Evolutionary conservation across 2,797 vertebrate species (phyloP).

Genomic region (Telmatherina bonti): DNA sequence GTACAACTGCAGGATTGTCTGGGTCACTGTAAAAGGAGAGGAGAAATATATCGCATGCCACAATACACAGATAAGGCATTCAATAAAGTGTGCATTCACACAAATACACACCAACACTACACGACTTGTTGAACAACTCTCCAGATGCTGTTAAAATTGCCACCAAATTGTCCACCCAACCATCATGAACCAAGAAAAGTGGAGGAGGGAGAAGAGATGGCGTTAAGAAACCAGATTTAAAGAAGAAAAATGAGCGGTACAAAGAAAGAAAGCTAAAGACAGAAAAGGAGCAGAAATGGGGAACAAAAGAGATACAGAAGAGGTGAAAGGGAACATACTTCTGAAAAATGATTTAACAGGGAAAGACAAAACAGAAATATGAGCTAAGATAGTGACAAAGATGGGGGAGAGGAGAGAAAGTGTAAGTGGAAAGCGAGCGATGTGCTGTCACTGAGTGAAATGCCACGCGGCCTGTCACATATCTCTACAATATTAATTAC

Average conservation of each 20-base stretch:
- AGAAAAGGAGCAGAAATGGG: not conserved
- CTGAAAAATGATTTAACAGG: constrained; percentile 7
- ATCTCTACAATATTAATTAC: constrained; percentile 89
- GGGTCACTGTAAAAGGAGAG: constrained; percentile 21
- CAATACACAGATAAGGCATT: constrained; percentile 33
- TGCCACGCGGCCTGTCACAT: constrained; percentile 83
- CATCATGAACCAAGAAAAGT: constrained; percentile 9
- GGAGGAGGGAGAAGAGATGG: constrained; percentile 5
- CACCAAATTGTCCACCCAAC: constrained; percentile 38
- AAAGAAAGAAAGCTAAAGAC: constrained; percentile 15
- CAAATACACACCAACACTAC: not conserved
- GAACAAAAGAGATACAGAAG: not conserved
- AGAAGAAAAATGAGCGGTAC: not conserved
- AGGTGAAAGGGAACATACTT: constrained; percentile 2
- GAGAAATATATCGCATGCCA: constrained; percentile 31
- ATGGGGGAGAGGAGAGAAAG: constrained; percentile 33
- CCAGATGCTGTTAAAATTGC: constrained; percentile 13
- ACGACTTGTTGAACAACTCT: constrained; percentile 27
- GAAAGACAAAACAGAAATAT: constrained; percentile 19
- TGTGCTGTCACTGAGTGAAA: constrained; percentile 75
- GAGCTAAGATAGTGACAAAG: constrained; percentile 33
- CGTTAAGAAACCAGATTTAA: constrained; percentile 13
- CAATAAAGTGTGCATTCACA: not conserved
- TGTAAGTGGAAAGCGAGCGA: constrained; percentile 48
- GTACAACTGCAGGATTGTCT: constrained; percentile 11